These are phyloP conservation scores for Drosophila neoperkinsi DNA, from an alignment of 2,888 invertebrate genomes.

Conservation along the genomic window DNA sequence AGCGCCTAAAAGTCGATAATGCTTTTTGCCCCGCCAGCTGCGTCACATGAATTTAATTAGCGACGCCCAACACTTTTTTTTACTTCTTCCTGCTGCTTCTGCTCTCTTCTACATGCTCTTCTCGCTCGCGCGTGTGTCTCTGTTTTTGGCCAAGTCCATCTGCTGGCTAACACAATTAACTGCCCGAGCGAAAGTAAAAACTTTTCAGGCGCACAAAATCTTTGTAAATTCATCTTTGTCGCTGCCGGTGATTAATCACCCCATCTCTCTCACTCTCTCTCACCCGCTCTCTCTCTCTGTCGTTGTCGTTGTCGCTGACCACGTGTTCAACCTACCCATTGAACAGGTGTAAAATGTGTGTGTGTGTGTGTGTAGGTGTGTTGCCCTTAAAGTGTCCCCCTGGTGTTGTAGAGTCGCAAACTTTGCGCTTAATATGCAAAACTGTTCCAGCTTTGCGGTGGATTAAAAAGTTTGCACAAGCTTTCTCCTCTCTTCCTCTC, in stretches of 20 bases:
- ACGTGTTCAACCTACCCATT: slow-evolving; percentile 63
- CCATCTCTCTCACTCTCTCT: no score
- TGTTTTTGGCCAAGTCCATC: slow-evolving; percentile 56
- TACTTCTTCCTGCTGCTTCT: background rate
- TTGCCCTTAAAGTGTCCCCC: slow-evolving; percentile 70
- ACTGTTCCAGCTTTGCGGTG: slow-evolving; percentile 80
- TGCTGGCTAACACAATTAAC: slow-evolving; percentile 77
- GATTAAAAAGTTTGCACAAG: slow-evolving; percentile 81
- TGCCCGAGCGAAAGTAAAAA: slow-evolving; percentile 70
- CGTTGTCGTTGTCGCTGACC: slow-evolving; percentile 14
- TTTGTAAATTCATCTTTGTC: slow-evolving; percentile 81
- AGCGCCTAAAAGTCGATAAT: slow-evolving; percentile 81
- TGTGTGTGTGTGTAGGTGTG: slow-evolving; percentile 15
- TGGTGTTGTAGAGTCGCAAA: slow-evolving; percentile 70
- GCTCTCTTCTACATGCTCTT: background rate
- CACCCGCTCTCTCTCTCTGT: background rate
- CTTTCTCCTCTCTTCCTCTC: slow-evolving; percentile 7
- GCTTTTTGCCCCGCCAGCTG: slow-evolving; percentile 69
- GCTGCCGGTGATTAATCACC: slow-evolving; percentile 76
- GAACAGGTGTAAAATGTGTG: slow-evolving; percentile 71
- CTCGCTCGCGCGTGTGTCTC: background rate
- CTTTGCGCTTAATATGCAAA: slow-evolving; percentile 80
- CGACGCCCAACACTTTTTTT: slow-evolving; percentile 75
- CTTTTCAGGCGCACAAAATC: slow-evolving; percentile 70
- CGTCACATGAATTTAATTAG: slow-evolving; percentile 79